Base-by-base conservation (phyloP, 2,888 invertebrate genomes). In the Boloria euphrosyne region DNA sequence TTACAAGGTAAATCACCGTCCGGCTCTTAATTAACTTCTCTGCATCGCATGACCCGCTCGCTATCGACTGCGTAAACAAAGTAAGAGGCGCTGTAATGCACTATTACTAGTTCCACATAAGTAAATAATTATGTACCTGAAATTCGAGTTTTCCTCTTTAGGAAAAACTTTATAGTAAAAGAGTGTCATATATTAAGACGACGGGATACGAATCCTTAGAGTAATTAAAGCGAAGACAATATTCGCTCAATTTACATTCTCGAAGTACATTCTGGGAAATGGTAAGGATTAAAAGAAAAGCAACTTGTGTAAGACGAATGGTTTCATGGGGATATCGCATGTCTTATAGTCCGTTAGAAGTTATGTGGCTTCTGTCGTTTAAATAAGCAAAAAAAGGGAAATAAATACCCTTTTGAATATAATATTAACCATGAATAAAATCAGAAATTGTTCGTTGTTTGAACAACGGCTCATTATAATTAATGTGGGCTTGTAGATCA, bases 1-100 rank as follows among this genome's bases (percentile, higher is more conserved):
- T 18, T 38, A 63, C 46, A 57, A 69, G 57, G 63, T 69, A 63
- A 67, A 69, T 62, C 57, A 60, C 51, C 50, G 38, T n/a, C 31
- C n/a, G 52, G 66, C 63, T 51, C 65, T 54, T 75, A 75, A 75
- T 77, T 70, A 74, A 74, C 63, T 68, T 69, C 66, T 67, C 68
- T 73, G 71, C 74, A 72, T 77, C 73, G 79, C 74, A 80, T 81
- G 78, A 81, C 70, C 64, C 63, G 65, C 63, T 57, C 14, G 46
- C 18, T 67, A 60, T 65, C 74, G 27, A 64, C 50, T 57, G 44
- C 27, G 64, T 55, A 58, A 58, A 58, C 64, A 27, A 64, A 64
- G 52, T 58, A 51, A 43, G 51, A 14, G 14, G 59, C 13, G 38
- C 59, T 49, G 27, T 27, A 49, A 49, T 58, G 27, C 49, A 49